These are phyloP conservation scores for Amphiprion percula DNA, from an alignment of 2,113 vertebrate genomes.

Conservation along the genomic window DNA sequence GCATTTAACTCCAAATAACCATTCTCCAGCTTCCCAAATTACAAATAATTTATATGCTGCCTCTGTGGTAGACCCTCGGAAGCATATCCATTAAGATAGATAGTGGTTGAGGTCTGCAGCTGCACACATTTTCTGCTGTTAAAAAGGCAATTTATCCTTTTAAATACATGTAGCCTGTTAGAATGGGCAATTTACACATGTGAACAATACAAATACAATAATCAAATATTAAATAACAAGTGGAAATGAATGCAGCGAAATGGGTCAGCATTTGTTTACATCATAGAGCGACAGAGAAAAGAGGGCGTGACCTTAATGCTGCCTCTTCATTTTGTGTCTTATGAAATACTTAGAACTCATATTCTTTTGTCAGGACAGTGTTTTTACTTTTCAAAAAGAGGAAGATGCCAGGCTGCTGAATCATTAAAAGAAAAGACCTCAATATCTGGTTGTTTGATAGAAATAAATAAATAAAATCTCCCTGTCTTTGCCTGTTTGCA, in stretches of 20 bases:
- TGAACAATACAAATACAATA: constrained; percentile 13
- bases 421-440: neutral
- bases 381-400: neutral
- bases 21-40: constrained; percentile 52
- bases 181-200: constrained; percentile 14
- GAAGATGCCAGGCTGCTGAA: constrained; percentile 1
- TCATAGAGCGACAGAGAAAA: neutral
- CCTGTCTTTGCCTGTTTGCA: no score
- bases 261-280: constrained; percentile 2
- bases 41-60: constrained; percentile 55
- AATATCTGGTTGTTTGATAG: no score
- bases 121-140: constrained; percentile 31
- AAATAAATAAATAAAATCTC: no score
- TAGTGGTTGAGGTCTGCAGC: neutral
- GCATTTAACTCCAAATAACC: constrained; percentile 53
- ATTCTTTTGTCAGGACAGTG: constrained; percentile 8
- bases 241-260: neutral
- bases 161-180: constrained; percentile 27
- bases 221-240: constrained; percentile 27
- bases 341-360: neutral
- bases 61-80: constrained; percentile 17
- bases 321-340: neutral
- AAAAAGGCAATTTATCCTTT: constrained; percentile 45
- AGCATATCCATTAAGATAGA: constrained; percentile 37
- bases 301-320: neutral